Percentiles rank a stretch among this genome's conserved stretches.
Evolutionary conservation across 1,140 invertebrate genomes (phyloP).

Genomic region (Zophobas morio): DNA sequence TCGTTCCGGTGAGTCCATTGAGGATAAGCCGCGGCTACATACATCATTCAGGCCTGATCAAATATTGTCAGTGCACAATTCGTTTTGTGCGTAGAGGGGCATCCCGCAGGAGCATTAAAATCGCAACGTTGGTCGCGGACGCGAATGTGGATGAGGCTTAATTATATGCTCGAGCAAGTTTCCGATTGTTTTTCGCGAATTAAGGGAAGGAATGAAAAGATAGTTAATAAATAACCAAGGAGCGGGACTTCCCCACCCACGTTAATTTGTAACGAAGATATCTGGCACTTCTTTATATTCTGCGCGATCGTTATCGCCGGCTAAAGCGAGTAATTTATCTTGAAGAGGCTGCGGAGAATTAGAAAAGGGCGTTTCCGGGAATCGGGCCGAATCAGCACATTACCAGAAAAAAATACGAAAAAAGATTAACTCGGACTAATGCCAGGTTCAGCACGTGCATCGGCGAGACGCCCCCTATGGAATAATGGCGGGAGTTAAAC

Average conservation of each 20-base stretch:
- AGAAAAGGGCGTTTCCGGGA: slow-evolving; percentile 54
- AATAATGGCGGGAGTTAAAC: too few species aligned
- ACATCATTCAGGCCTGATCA: slow-evolving; percentile 44
- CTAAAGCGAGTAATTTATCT: slow-evolving; percentile 59
- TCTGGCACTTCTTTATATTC: slow-evolving; percentile 59
- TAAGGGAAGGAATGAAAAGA: slow-evolving; percentile 34
- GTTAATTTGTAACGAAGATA: slow-evolving; percentile 60
- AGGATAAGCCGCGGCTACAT: slow-evolving; percentile 43
- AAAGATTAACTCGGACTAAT: slow-evolving; percentile 51
- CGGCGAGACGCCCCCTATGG: slow-evolving; percentile 4
- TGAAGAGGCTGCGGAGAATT: slow-evolving; percentile 54
- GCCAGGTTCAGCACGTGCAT: slow-evolving; percentile 28
- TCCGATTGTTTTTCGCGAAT: slow-evolving; percentile 35
- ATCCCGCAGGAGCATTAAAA: slow-evolving; percentile 43
- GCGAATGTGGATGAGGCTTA: slow-evolving; percentile 14
- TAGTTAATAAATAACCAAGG: slow-evolving; percentile 43
- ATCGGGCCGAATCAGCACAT: slow-evolving; percentile 57
- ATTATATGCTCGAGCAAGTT: slow-evolving; percentile 40
- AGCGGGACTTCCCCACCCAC: slow-evolving; percentile 31
- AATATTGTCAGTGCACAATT: slow-evolving; percentile 40
- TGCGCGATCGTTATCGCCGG: slow-evolving; percentile 58
- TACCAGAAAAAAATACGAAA: slow-evolving; percentile 47
- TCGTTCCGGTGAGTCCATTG: slow-evolving; percentile 40
- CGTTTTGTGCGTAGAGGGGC: slow-evolving; percentile 6
- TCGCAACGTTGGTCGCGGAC: neutral